These are phyloP conservation scores for Otolemur crassicaudatus DNA, from an alignment of 2,797 vertebrate species.

Conservation along the genomic window DNA sequence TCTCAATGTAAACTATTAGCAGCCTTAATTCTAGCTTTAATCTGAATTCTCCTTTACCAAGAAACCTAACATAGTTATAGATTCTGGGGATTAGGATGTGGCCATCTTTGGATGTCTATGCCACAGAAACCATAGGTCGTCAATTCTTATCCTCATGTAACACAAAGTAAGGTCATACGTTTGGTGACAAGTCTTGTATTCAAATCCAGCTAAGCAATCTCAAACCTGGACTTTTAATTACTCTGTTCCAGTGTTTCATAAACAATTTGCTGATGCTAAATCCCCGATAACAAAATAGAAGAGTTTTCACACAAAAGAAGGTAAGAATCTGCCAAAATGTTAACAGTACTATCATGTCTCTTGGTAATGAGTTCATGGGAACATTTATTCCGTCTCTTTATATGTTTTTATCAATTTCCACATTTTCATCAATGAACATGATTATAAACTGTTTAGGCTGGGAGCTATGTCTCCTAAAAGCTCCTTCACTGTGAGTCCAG, in stretches of 20 bases:
- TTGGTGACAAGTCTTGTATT: background rate
- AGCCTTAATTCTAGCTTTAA: background rate
- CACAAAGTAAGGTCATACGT: background rate
- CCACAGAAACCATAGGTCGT: background rate
- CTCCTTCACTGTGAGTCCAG: background rate
- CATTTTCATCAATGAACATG: background rate
- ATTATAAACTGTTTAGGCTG: background rate
- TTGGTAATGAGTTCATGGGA: background rate
- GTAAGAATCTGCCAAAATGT: background rate
- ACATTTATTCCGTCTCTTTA: conserved; percentile 28
- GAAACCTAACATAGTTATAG: background rate
- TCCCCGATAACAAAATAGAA: background rate
- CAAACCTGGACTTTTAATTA: background rate
- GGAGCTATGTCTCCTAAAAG: background rate
- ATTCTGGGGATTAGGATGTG: background rate
- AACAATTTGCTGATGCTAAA: background rate
- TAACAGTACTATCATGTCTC: background rate
- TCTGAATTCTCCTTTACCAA: background rate
- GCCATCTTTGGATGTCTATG: background rate
- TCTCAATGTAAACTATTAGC: background rate
- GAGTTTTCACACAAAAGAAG: background rate
- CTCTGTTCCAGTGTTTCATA: background rate
- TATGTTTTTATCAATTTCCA: background rate
- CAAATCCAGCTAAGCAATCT: background rate
- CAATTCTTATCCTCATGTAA: background rate